phyloP scores from a whole-genome alignment of 2,888 invertebrate species.

The Xanthorhoe designata region DNA sequence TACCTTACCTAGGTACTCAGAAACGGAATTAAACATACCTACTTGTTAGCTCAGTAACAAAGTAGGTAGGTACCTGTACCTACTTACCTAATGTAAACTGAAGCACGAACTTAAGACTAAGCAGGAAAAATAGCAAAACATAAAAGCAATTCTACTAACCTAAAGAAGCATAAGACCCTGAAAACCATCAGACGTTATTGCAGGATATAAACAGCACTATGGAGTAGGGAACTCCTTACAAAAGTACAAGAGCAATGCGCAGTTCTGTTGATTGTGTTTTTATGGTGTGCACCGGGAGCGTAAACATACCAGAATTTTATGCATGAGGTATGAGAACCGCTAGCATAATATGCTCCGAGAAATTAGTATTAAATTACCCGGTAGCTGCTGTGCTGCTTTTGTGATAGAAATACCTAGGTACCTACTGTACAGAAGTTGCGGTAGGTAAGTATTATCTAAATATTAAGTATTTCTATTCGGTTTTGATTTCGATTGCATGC shows the following conservation, averaged over 20 bases:
- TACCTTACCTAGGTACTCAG: too few relatives aligned
- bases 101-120: too few relatives aligned
- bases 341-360: conserved; percentile 10
- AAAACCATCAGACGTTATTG: not conserved
- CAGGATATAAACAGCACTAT: not conserved
- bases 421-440: not conserved
- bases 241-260: conserved; percentile 42
- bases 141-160: too few relatives aligned
- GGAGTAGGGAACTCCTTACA: conserved; percentile 31
- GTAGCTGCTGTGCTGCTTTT: conserved; percentile 1
- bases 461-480: too few relatives aligned
- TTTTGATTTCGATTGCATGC: too few relatives aligned
- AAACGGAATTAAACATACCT: too few relatives aligned
- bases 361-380: conserved; percentile 12
- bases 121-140: too few relatives aligned
- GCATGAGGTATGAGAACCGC: conserved; percentile 16
- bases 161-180: not conserved
- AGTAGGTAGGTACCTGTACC: too few relatives aligned
- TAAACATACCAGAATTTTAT: conserved; percentile 29
- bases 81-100: too few relatives aligned
- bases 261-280: conserved; percentile 38
- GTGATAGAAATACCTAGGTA: too few relatives aligned
- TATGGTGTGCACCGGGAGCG: conserved; percentile 35
- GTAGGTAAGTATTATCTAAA: too few relatives aligned
- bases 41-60: too few relatives aligned